phyloP scores from a whole-genome alignment of 2,113 vertebrate species.

The Oncorhynchus masou region DNA sequence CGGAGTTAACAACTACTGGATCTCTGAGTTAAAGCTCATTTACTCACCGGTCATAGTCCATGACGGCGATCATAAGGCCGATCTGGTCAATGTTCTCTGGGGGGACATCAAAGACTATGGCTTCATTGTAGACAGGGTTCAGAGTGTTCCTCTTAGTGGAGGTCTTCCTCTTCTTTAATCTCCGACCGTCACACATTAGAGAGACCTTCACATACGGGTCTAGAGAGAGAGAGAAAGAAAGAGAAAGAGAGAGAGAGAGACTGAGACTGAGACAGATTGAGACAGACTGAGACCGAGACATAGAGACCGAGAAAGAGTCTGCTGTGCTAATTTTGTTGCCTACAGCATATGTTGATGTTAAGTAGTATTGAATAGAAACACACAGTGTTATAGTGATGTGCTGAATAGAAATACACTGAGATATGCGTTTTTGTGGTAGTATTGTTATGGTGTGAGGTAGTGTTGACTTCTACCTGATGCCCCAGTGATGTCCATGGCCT shows the following conservation, averaged over 20 bases:
- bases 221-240: conserved; percentile 51
- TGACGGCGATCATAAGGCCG: conserved; percentile 96
- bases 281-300: too few species aligned
- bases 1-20: background rate
- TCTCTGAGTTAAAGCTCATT: background rate
- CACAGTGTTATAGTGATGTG: too few species aligned
- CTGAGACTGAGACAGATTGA: too few species aligned
- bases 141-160: conserved; percentile 97
- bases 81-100: conserved; percentile 98
- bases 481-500: conserved; percentile 84
- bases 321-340: background rate
- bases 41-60: conserved; percentile 98
- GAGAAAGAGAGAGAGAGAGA: too few species aligned
- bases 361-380: background rate
- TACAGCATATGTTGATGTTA: background rate
- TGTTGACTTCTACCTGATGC: conserved; percentile 84
- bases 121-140: conserved; percentile 98
- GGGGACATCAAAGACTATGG: conserved; percentile 98
- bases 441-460: background rate
- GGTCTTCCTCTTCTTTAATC: conserved; percentile 97
- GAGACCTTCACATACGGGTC: conserved; percentile 99
- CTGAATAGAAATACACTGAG: too few species aligned
- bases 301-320: too few species aligned
- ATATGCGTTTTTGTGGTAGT: background rate
- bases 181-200: conserved; percentile 93